Base-by-base conservation (phyloP, 2,888 invertebrate genomes). In the Iselma pallidipennis region DNA sequence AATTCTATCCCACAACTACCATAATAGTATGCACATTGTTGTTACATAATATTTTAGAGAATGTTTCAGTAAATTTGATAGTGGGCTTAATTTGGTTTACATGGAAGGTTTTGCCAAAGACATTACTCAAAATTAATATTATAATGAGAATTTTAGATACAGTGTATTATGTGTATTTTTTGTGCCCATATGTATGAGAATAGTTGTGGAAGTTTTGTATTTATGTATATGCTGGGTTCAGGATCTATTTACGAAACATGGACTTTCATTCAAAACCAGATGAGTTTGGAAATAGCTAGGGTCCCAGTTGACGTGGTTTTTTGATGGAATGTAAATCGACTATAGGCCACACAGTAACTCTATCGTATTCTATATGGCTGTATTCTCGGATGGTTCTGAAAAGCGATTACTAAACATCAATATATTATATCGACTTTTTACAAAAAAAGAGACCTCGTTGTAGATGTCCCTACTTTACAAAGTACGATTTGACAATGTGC, bases 291-390 rank as follows among this genome's bases (percentile, higher is more conserved):
- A 52, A 28, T 55, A 50, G 21, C 33, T 21, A 2, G 51, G 23
- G 29, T 60, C 37, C 21, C 16, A 23, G 49, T 59, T 37, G 49
- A 25, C 53, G 55, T 31, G 37, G 53, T 29, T 57, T n/a, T 64
- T 64, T 64, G 64, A 64, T 64, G 54, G 37, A 64, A 64, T 60
- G 64, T 56, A 64, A 64, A 64, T 64, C 55, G 60, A 57, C 21
- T 23, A 45, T 23, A 3, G 52, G 37, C 12, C 28, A 31, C 29
- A 56, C 49, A 48, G 49, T 51, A 26, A 37, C 33, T 21, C 28
- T 55, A 23, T n/a, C n/a, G n/a, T n/a, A n/a, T n/a, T n/a, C 42
- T 16, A 26, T 25, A 25, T 19, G 5, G n/a, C n/a, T 45, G 7
- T 37, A 28, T 25, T 4, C 7, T 42, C 16, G 42, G 7, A n/a